Evolutionary conservation across 2,888 invertebrate species (phyloP), one percentile per base, ranked within the genome.

Genomic region (Ophion obscuratus): DNA sequence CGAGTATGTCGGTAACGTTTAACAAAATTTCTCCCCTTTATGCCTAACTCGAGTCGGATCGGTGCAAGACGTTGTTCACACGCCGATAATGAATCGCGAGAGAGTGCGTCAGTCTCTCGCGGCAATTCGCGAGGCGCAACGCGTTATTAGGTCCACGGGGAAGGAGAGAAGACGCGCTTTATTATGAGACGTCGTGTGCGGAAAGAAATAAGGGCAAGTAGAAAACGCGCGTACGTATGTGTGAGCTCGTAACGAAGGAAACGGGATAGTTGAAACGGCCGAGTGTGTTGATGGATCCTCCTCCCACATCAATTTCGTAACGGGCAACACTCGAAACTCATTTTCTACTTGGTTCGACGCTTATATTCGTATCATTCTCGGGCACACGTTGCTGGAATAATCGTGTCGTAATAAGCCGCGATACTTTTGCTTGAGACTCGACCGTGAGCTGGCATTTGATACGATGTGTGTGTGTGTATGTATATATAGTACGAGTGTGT

Each of bases 221-320:
- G 20, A 27, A 68, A 27, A 17, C 44, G 44, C 59, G 70, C 61
- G 61, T 75, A 71, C 79, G 70, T 75, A 64, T 76, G 47, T 27
- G 27, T 31, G 14, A 57, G 47, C 53, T 11, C n/a, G 10, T 71
- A 73, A 73, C 79, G n/a, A 79, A 85, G 73, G 24, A 71, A 73
- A 85, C 59, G 75, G 59, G 66, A 82, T 75, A 78, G 78, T 74
- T 67, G 14, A 47, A 82, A 53, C 36, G n/a, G 78, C 24, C 73
- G 57, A 74, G 78, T 70, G 64, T 68, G 31, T 36, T 70, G 74
- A 76, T 24, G 78, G 78, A 59, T 62, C 1, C 24, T 57, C 79
- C 82, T 76, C 85, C 79, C 67, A 85, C 85, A 76, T 66, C 24
- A 75, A 79, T 80, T 85, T 85, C 76, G 77, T 61, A 85, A 85